Evolutionary conservation across 1,140 invertebrate species (phyloP).

Genomic region (Pachyrhynchus sulphureomaculatus): DNA sequence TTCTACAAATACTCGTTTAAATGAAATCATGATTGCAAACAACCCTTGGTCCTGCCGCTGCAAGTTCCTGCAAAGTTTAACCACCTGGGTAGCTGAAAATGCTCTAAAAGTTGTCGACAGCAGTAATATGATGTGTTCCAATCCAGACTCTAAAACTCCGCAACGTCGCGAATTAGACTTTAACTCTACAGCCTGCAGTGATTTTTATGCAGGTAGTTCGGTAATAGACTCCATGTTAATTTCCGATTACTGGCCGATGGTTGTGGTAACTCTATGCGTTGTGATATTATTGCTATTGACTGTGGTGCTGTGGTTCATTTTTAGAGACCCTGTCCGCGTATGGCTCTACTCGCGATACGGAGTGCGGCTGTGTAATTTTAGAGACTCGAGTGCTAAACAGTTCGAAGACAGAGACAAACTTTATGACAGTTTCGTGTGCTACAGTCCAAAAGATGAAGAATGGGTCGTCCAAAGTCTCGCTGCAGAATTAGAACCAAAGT

Average conservation of each 20-base stretch:
- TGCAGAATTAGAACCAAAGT: slow-evolving; percentile 80
- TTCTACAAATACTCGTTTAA: slow-evolving; percentile 67
- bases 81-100: slow-evolving; percentile 80
- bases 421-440: slow-evolving; percentile 91
- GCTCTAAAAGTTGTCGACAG: slow-evolving; percentile 76
- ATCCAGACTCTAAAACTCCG: slow-evolving; percentile 69
- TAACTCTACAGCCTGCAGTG: slow-evolving; percentile 78
- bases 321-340: slow-evolving; percentile 78
- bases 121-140: slow-evolving; percentile 77
- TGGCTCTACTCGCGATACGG: slow-evolving; percentile 89
- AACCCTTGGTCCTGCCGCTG: slow-evolving; percentile 91
- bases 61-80: slow-evolving; percentile 82
- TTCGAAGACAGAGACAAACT: slow-evolving; percentile 80
- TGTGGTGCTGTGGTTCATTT: slow-evolving; percentile 77
- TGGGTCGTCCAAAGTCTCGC: slow-evolving; percentile 83
- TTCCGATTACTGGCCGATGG: slow-evolving; percentile 81
- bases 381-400: slow-evolving; percentile 52
- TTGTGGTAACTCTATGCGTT: slow-evolving; percentile 75
- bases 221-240: slow-evolving; percentile 81
- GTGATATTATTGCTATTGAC: slow-evolving; percentile 71
- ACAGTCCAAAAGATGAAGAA: slow-evolving; percentile 89
- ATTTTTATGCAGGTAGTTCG: slow-evolving; percentile 79
- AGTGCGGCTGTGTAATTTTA: slow-evolving; percentile 70
- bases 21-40: slow-evolving; percentile 70
- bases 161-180: slow-evolving; percentile 75